These are phyloP conservation scores for Echinometra lucunter DNA, from an alignment of 53 echinoderm and acorn worm species.

Conservation along the genomic window DNA sequence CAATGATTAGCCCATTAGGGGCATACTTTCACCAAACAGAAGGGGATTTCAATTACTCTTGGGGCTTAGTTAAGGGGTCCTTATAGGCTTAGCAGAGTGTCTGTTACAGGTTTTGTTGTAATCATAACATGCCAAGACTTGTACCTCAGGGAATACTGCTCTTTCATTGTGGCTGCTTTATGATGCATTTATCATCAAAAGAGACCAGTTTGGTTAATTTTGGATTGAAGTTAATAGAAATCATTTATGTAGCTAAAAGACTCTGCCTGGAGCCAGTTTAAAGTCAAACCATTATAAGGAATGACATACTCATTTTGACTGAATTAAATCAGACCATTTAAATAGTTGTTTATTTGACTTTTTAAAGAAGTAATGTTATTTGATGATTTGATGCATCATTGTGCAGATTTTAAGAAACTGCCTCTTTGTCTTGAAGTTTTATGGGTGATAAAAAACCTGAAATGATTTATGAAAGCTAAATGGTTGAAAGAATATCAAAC, in stretches of 20 bases:
- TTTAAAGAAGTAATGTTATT: too few relatives aligned
- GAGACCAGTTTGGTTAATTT: not conserved
- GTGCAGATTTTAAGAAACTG: not conserved
- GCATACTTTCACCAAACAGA: not conserved
- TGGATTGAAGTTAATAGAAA: not conserved
- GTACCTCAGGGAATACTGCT: not conserved
- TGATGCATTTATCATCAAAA: not conserved
- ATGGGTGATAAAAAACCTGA: not conserved
- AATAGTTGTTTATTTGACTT: not conserved
- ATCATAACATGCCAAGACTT: not conserved
- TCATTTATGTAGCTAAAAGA: not conserved
- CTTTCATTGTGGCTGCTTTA: not conserved
- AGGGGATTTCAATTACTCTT: not conserved
- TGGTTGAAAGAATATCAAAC: not conserved
- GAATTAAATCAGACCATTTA: not conserved
- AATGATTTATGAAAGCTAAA: not conserved
- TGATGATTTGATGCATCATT: not conserved
- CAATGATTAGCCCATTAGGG: conserved; percentile 18
- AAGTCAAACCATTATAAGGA: not conserved
- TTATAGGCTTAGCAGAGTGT: conserved; percentile 50
- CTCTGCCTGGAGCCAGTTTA: not conserved
- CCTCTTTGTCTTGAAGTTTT: not conserved
- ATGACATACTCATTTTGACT: not conserved
- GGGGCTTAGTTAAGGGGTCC: conserved; percentile 41
- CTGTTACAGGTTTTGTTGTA: conserved; percentile 20